Conservation (phyloP, 23 tunicate genomes). For the Trididemnum nubilum region DNA sequence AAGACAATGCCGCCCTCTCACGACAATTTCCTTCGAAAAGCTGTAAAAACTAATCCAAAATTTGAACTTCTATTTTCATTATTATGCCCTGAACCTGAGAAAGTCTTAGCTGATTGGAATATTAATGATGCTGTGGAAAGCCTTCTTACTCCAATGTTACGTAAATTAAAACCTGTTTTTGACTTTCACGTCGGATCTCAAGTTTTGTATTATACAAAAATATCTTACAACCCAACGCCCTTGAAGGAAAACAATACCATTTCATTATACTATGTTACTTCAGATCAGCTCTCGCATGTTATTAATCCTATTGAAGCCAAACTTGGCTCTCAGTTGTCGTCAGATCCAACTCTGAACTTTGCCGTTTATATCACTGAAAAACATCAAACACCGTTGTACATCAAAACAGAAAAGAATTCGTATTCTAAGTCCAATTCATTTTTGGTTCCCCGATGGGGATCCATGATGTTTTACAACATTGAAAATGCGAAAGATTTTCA, state of each 20-base stretch:
- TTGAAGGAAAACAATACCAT: slow-evolving; percentile 1
- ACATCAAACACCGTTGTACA: slow-evolving; percentile 52
- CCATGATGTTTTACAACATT: slow-evolving; percentile 59
- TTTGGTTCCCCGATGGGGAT: slow-evolving; percentile 91
- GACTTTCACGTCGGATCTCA: slow-evolving; percentile 79
- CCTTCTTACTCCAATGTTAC: slow-evolving; percentile 52
- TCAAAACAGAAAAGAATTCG: slow-evolving; percentile 37
- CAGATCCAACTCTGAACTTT: slow-evolving; percentile 85
- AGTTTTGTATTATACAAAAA: slow-evolving; percentile 57
- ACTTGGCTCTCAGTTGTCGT: slow-evolving; percentile 74
- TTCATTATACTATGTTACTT: slow-evolving; percentile 12
- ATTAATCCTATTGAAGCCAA: slow-evolving; percentile 81
- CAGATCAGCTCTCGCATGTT: slow-evolving; percentile 65
- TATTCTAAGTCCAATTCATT: slow-evolving; percentile 71
- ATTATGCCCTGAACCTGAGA: slow-evolving; percentile 66
- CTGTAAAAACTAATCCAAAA: slow-evolving; percentile 50
- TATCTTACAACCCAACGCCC: slow-evolving; percentile 46
- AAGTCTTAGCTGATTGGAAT: slow-evolving; percentile 55
- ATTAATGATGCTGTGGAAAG: slow-evolving; percentile 34
- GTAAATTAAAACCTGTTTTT: slow-evolving; percentile 38
- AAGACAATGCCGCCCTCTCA: background rate
- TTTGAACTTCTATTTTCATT: slow-evolving; percentile 76
- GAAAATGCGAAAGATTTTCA: background rate
- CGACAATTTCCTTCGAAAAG: slow-evolving; percentile 39
- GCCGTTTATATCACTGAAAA: slow-evolving; percentile 76